Percentiles rank a stretch among this genome's conserved stretches.
These are phyloP conservation scores for Cordylochernes scorpioides DNA, from an alignment of 2,888 invertebrate species.

Conservation along the genomic window DNA sequence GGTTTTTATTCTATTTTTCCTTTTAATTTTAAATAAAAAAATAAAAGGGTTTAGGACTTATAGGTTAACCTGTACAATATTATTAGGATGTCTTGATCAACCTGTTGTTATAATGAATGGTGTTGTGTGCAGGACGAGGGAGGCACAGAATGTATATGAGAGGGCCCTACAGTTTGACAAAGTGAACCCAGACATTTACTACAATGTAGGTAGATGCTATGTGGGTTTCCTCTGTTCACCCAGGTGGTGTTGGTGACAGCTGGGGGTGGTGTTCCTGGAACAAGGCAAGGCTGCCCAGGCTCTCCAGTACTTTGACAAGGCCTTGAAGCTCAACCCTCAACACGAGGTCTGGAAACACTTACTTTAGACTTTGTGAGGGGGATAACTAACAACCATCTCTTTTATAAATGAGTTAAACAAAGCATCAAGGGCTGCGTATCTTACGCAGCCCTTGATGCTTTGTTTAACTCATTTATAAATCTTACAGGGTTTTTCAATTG, in stretches of 20 bases:
- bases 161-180: conserved; percentile 70
- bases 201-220: conserved; percentile 46
- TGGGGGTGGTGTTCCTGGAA: conserved; percentile 78
- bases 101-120: too few species aligned
- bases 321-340: conserved; percentile 67
- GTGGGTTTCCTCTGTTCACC: neutral
- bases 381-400: neutral
- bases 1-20: too few species aligned
- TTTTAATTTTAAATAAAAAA: too few species aligned
- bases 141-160: conserved; percentile 82
- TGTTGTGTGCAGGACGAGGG: conserved; percentile 36
- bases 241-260: conserved; percentile 31
- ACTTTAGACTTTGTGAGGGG: neutral
- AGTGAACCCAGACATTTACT: conserved; percentile 77
- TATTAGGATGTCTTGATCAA: too few species aligned
- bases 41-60: too few species aligned
- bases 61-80: too few species aligned
- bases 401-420: too few species aligned
- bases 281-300: conserved; percentile 75
- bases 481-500: too few species aligned
- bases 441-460: too few species aligned
- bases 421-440: too few species aligned
- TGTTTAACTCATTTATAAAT: too few species aligned
- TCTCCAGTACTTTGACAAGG: conserved; percentile 67
- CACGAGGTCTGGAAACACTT: conserved; percentile 31